Evolutionary conservation across 2,797 vertebrate genomes (phyloP).

Genomic region (Phrynocephalus forsythii): DNA sequence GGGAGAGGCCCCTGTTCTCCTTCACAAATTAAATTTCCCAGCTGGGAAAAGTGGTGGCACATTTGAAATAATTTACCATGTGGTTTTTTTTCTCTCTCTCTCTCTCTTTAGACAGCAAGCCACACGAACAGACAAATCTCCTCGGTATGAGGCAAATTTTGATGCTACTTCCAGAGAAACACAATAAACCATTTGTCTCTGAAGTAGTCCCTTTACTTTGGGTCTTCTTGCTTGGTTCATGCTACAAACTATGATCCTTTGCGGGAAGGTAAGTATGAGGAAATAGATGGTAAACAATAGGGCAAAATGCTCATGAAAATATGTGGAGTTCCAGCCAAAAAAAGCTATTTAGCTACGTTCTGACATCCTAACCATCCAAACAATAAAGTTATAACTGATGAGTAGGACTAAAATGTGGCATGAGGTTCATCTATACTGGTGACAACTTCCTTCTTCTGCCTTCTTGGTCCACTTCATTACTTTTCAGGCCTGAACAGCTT

Average conservation of each 20-base stretch:
- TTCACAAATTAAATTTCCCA: not conserved
- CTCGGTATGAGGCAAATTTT: not conserved
- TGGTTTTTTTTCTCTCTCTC: not conserved
- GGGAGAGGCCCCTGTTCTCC: not conserved
- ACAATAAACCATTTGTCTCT: not conserved
- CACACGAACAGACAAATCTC: no score
- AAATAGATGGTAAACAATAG: no score
- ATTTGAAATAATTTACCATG: not conserved
- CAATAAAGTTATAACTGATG: not conserved
- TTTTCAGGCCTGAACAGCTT: not conserved
- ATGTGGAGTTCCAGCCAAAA: no score
- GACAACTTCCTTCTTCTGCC: not conserved
- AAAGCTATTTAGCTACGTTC: no score
- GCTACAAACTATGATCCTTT: no score
- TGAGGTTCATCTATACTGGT: not conserved
- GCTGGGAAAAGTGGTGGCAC: not conserved
- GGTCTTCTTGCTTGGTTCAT: not conserved
- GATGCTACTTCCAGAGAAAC: not conserved
- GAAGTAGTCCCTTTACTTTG: not conserved
- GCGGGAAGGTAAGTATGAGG: no score
- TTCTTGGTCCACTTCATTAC: not conserved
- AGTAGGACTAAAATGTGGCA: not conserved
- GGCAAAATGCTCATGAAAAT: no score
- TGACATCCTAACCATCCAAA: not conserved
- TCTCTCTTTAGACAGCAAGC: not conserved